Conservation (phyloP, 2,113 vertebrate genomes). For the Gobiocypris rarus region DNA sequence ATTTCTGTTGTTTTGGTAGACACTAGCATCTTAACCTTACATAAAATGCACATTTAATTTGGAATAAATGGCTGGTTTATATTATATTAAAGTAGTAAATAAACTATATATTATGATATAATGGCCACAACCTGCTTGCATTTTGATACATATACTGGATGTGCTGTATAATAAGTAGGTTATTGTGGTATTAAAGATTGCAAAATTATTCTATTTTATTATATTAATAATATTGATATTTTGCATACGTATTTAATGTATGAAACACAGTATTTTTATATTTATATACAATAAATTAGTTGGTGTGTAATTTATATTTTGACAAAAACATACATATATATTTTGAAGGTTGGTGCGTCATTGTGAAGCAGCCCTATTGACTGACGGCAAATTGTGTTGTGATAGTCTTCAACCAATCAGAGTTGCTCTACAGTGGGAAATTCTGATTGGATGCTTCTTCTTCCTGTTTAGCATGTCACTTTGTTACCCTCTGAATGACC, state of each 20-base stretch:
- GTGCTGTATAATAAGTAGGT: neutral
- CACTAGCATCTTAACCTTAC: neutral
- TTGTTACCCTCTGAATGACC: conserved; percentile 61
- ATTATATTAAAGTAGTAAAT: neutral
- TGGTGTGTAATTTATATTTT: too few species aligned
- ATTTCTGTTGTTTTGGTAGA: neutral
- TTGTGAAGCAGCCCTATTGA: neutral
- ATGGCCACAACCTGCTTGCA: neutral
- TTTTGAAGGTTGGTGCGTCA: neutral
- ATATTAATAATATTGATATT: neutral
- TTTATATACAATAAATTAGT: too few species aligned
- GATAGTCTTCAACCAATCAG: conserved; percentile 36
- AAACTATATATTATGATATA: neutral
- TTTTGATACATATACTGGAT: neutral
- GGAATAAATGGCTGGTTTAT: neutral
- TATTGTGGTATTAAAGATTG: too few species aligned
- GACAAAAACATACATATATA: neutral
- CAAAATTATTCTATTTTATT: neutral
- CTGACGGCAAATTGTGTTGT: neutral
- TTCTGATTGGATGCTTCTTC: conserved; percentile 28
- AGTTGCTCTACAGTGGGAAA: neutral
- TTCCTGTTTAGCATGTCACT: conserved; percentile 51
- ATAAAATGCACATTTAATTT: neutral
- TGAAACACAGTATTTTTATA: too few species aligned
- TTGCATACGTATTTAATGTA: too few species aligned